These are phyloP conservation scores for Cyclopterus lumpus DNA, from an alignment of 2,797 vertebrate species.

Conservation along the genomic window DNA sequence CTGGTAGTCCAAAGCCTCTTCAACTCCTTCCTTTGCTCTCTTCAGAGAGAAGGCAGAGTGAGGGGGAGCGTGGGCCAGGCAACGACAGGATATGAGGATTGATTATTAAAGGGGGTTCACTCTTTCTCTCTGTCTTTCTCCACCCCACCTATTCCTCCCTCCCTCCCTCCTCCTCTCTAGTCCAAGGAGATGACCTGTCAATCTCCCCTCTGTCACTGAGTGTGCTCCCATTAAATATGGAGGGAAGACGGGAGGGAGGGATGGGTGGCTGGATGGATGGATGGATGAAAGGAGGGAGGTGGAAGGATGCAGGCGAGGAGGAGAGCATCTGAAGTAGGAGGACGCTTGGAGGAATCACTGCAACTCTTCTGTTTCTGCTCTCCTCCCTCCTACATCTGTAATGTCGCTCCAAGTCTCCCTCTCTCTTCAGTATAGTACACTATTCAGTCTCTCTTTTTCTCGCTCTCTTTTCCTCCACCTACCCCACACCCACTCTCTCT, in stretches of 20 bases:
- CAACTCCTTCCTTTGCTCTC: conserved; percentile 46
- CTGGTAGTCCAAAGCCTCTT: conserved; percentile 44
- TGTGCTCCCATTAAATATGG: conserved; percentile 69
- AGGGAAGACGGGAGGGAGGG: conserved; percentile 50
- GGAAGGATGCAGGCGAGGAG: conserved; percentile 71
- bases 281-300: conserved; percentile 61
- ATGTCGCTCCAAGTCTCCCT: conserved; percentile 68
- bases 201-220: conserved; percentile 70
- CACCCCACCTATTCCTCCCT: conserved; percentile 52
- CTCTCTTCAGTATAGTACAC: conserved; percentile 57
- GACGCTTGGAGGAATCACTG: conserved; percentile 70
- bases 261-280: conserved; percentile 47
- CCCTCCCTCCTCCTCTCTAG: conserved; percentile 45
- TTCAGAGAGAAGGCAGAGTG: conserved; percentile 41
- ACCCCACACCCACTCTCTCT: conserved; percentile 47
- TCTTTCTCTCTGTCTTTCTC: conserved; percentile 59
- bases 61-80: conserved; percentile 50
- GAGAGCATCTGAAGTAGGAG: conserved; percentile 76
- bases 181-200: conserved; percentile 72
- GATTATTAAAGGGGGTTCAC: conserved; percentile 76
- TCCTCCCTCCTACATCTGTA: conserved; percentile 68
- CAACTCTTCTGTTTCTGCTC: conserved; percentile 70
- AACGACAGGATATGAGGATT: conserved; percentile 68
- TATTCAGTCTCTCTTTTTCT: conserved; percentile 41
- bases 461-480: conserved; percentile 37